phyloP scores from a whole-genome alignment of 2,888 invertebrate species.

The Polydrusus pterygomalis region DNA sequence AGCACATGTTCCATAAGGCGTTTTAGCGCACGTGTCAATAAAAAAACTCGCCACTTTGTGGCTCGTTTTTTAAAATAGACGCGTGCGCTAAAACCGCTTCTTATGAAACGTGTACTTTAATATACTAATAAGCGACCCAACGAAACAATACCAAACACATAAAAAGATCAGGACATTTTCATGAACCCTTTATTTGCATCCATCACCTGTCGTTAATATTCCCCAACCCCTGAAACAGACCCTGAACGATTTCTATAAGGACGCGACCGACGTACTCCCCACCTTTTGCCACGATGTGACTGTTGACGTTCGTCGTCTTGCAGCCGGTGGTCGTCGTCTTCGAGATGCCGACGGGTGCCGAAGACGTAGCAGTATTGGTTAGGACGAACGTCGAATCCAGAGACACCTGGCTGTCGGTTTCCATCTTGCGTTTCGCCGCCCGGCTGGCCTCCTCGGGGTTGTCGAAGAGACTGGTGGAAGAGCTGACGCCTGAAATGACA shows the following conservation, averaged over 20 bases:
- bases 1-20: too few species aligned
- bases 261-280: constrained; percentile 64
- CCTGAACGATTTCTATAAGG: constrained; percentile 62
- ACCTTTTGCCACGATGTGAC: constrained; percentile 66
- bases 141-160: neutral
- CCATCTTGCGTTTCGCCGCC: constrained; percentile 54
- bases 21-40: too few species aligned
- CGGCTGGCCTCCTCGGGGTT: constrained; percentile 47
- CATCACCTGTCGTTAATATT: constrained; percentile 47
- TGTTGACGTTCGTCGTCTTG: constrained; percentile 49
- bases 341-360: neutral
- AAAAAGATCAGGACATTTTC: neutral
- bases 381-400: constrained; percentile 49
- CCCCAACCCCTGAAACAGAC: constrained; percentile 53
- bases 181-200: constrained; percentile 35
- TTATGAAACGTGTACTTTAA: too few species aligned
- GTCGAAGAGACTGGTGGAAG: constrained; percentile 54
- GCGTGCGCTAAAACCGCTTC: too few species aligned
- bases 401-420: constrained; percentile 55
- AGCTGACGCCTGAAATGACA: constrained; percentile 56
- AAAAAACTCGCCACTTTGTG: too few species aligned
- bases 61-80: too few species aligned
- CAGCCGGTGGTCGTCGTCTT: neutral
- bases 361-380: neutral
- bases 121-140: too few species aligned